These are phyloP conservation scores for Drosophila virilis DNA, from an alignment of 1,140 invertebrate species.

Conservation along the genomic window DNA sequence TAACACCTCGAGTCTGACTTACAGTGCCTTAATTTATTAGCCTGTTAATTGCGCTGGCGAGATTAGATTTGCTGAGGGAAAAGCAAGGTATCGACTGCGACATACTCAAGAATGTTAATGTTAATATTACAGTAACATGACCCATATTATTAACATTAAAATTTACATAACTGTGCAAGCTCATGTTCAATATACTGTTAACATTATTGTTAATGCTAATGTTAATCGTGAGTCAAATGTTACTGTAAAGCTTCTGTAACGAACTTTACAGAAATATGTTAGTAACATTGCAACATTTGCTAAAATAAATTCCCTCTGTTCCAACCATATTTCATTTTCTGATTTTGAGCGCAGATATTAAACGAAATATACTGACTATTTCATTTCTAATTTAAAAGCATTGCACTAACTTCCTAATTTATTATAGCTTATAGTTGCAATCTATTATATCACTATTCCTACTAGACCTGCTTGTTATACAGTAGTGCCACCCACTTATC, in stretches of 20 bases:
- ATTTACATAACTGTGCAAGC: too few relatives aligned
- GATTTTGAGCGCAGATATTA: background rate
- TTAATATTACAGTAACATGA: background rate
- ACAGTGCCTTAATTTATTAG: slow-evolving; percentile 34
- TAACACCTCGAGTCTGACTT: slow-evolving; percentile 5
- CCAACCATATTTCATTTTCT: background rate
- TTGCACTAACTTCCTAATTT: too few relatives aligned
- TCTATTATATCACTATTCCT: slow-evolving; percentile 1
- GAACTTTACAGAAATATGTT: too few relatives aligned
- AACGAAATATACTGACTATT: background rate
- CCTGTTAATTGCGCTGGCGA: slow-evolving; percentile 7
- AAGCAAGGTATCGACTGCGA: background rate
- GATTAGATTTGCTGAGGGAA: slow-evolving; percentile 25
- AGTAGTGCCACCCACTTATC: slow-evolving; percentile 32
- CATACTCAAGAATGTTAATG: slow-evolving; percentile 1
- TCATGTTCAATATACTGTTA: too few relatives aligned
- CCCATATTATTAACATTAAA: too few relatives aligned
- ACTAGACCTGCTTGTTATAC: background rate
- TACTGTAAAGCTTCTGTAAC: background rate
- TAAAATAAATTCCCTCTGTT: background rate
- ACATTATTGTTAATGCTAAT: too few relatives aligned
- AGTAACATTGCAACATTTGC: too few relatives aligned
- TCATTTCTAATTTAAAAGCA: background rate
- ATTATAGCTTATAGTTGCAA: background rate
- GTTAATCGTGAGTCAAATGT: background rate